Base-by-base conservation (phyloP, 2,888 invertebrate species). In the Adelphocoris suturalis region DNA sequence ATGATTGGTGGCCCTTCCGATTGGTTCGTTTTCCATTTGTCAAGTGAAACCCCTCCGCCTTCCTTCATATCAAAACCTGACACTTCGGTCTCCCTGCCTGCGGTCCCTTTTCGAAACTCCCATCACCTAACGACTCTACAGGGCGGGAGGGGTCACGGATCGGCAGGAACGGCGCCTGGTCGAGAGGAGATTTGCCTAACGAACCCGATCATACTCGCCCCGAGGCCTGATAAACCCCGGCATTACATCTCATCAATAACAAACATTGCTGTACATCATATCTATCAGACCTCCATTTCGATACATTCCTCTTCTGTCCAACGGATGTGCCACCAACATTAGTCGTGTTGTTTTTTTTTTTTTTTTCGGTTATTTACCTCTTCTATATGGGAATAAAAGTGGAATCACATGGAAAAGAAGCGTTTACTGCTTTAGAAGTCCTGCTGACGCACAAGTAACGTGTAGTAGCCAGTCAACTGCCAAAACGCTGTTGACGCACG, bases 161-260 rank as follows among this genome's bases (percentile, higher is more conserved):
- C 78, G n/a, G 5, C 27, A 19, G 46, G 46, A 4, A 61, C 19
- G 61, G 61, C n/a, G 11, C 68, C 19, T 16, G 16, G 19, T 14
- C 78, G 12, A 37, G 27, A 16, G 57, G 57, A 61, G 37, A 55
- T 85, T 85, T 85, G 57, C 85, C 85, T 85, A 85, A 85, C 85
- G 85, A 85, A 85, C 85, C 27, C 61, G 37, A 55, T 52, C 47
- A 28, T 55, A 37, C n/a, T 52, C 57, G 57, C 85, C 28, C 82
- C 68, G 19, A 82, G 55, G 19, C 9, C 82, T 55, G 82, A 82
- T 82, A 82, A 82, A 82, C 82, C 52, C 23, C 82, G 48, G 80
- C 28, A 82, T 82, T 82, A 82, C 82, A 52, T 23, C 82, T 85
- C 85, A 85, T 85, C 57, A 57, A 85, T 85, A 57, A 85, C 85